Conservation (phyloP, 1,140 invertebrate species). For the Pristionchus pacificus region DNA sequence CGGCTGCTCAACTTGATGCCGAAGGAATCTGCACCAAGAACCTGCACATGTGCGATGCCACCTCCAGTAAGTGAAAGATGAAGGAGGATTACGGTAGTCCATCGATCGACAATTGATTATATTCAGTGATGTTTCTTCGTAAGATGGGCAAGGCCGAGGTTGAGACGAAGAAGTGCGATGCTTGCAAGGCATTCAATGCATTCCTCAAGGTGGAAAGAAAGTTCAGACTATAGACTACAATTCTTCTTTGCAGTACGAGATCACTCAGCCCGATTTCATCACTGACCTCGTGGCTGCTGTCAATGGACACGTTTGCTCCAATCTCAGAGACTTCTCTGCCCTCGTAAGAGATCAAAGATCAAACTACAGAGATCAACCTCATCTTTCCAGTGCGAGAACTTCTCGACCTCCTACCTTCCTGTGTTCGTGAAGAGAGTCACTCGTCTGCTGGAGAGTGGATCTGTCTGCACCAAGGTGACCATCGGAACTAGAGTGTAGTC, state of each 20-base stretch:
- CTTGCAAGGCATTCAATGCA: not conserved
- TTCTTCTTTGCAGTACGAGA: not conserved
- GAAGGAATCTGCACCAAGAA: slow-evolving; percentile 14
- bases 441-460: too few relatives aligned
- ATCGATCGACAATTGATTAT: not conserved
- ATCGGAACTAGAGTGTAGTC: too few relatives aligned
- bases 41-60: not conserved
- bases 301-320: not conserved
- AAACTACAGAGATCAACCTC: not conserved
- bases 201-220: not conserved
- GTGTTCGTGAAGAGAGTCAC: not conserved
- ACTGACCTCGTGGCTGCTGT: not conserved
- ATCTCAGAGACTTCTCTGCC: not conserved
- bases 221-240: not conserved
- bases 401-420: not conserved
- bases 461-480: too few relatives aligned
- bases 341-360: not conserved
- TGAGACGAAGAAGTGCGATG: not conserved
- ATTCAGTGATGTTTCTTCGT: not conserved
- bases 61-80: not conserved
- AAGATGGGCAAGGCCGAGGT: not conserved
- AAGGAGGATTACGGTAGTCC: too few relatives aligned
- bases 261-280: not conserved
- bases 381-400: not conserved
- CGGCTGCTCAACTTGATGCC: slow-evolving; percentile 25